A percentile compares a stretch with the other conserved stretches of the same genome.
Conservation (phyloP, 2,888 invertebrate species). For the Cephus pulcher region DNA sequence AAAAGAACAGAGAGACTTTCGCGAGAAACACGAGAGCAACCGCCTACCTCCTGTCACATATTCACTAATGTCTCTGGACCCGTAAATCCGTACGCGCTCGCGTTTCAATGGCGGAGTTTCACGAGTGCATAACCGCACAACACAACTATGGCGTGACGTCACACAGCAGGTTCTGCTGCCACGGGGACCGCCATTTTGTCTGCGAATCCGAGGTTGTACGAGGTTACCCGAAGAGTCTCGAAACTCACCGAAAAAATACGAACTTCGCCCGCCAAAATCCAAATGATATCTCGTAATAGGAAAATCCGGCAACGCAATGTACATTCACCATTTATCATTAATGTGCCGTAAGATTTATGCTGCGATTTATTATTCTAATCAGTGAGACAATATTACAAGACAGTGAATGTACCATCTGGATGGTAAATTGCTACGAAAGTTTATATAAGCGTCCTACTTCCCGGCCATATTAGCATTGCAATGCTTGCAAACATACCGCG, state of each 20-base stretch:
- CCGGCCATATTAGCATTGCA: neutral
- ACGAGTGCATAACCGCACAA: constrained; percentile 51
- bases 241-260: constrained; percentile 4
- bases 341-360: neutral
- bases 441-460: neutral
- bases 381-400: neutral
- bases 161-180: constrained; percentile 35
- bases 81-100: constrained; percentile 11
- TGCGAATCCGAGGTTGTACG: constrained; percentile 29
- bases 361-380: neutral
- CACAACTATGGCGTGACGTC: constrained; percentile 48
- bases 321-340: neutral
- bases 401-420: neutral
- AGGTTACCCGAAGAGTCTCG: constrained; percentile 17
- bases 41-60: constrained; percentile 39
- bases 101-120: constrained; percentile 51
- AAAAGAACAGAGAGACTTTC: constrained; percentile 22
- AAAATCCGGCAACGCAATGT: neutral
- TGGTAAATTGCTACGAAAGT: neutral
- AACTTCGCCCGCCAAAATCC: neutral
- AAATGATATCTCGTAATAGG: neutral
- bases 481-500: neutral
- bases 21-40: constrained; percentile 18
- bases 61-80: constrained; percentile 21
- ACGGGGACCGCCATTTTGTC: constrained; percentile 44